These are phyloP conservation scores for Eolophus roseicapilla DNA, from an alignment of 2,113 vertebrate species.

Conservation along the genomic window DNA sequence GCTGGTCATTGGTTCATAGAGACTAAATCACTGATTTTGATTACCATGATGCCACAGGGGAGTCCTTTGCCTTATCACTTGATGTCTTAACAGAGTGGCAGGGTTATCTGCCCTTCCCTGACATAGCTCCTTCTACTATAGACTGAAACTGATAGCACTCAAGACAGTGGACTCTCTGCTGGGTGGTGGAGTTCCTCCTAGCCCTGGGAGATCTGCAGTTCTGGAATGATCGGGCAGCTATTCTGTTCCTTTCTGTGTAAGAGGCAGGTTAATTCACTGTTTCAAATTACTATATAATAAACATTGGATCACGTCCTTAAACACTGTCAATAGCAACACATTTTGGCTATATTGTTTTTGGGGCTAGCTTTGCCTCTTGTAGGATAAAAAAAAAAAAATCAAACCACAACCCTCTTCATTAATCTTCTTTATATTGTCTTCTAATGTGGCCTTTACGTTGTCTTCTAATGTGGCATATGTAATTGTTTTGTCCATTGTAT, in stretches of 20 bases:
- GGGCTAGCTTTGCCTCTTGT: background rate
- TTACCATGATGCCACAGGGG: background rate
- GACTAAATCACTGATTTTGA: background rate
- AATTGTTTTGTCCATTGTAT: background rate
- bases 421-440: background rate
- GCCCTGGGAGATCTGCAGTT: background rate
- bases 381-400: background rate
- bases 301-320: background rate
- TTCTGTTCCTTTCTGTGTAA: background rate
- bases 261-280: background rate
- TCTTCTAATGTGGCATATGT: background rate
- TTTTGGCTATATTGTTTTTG: background rate
- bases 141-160: background rate
- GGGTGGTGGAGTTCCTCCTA: background rate
- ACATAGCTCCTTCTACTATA: background rate
- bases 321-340: background rate
- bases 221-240: background rate
- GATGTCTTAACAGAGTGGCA: background rate
- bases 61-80: background rate
- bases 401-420: background rate
- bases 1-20: background rate
- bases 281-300: background rate
- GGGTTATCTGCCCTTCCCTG: background rate
- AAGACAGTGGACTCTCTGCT: background rate
- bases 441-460: background rate